Percentiles rank a stretch among this genome's conserved stretches.
Conservation (phyloP, 2,888 invertebrate genomes). For the Capitulum mitella region DNA sequence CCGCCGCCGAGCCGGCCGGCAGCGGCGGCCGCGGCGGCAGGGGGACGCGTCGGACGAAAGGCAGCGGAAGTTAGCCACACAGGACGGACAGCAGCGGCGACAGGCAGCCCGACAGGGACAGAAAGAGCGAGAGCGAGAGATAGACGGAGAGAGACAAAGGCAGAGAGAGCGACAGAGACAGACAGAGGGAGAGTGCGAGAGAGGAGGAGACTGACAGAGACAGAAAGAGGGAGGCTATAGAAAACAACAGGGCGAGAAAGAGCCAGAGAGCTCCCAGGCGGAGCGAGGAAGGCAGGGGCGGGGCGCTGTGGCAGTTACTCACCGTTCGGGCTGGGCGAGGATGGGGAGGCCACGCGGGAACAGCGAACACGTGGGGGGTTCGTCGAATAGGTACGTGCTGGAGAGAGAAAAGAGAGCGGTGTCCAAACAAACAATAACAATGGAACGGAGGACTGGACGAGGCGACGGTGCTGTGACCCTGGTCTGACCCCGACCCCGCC, state of each 20-base stretch:
- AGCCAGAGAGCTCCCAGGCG: not conserved
- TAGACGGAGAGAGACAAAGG: not conserved
- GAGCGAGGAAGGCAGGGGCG: not conserved
- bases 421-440: no score
- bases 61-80: not conserved
- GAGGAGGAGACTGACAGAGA: not conserved
- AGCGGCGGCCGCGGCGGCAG: not conserved
- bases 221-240: not conserved
- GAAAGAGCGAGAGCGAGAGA: not conserved
- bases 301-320: not conserved
- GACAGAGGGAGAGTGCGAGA: not conserved
- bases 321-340: not conserved
- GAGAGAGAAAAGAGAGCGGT: not conserved
- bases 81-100: not conserved
- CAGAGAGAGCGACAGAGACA: not conserved
- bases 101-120: not conserved
- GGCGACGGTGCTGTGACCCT: slow-evolving; percentile 4
- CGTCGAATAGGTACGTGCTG: slow-evolving; percentile 16
- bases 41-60: not conserved
- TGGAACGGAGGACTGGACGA: not conserved
- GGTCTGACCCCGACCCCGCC: not conserved
- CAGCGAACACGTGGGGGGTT: not conserved
- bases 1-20: not conserved
- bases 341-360: slow-evolving; percentile 13
- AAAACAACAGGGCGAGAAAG: no score